Evolutionary conservation across 1,140 invertebrate genomes (phyloP).

Genomic region (Lepidotrigona ventralis): DNA sequence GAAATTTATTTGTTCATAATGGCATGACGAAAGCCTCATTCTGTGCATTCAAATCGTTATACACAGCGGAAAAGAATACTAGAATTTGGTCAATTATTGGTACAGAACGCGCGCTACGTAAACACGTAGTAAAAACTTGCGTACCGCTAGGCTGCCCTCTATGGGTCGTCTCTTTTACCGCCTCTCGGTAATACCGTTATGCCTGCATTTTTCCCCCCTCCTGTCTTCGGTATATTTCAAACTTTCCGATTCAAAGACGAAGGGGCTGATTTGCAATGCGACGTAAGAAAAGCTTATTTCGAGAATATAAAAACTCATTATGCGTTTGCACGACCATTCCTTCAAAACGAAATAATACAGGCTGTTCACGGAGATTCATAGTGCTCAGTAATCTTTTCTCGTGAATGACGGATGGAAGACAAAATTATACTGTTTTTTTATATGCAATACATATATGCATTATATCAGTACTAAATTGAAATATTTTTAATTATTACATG

Average conservation of each 20-base stretch:
- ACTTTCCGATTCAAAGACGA: neutral
- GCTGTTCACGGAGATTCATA: neutral
- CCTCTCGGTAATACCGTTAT: slow-evolving; percentile 41
- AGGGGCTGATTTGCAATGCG: too few relatives aligned
- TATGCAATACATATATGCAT: too few relatives aligned
- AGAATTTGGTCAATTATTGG: slow-evolving; percentile 30
- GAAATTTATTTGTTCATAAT: neutral
- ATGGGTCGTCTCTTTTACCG: slow-evolving; percentile 14
- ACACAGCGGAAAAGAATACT: slow-evolving; percentile 39
- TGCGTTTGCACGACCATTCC: too few relatives aligned
- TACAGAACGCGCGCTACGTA: neutral
- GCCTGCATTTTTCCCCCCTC: neutral
- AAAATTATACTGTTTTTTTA: too few relatives aligned
- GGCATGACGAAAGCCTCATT: slow-evolving; percentile 26
- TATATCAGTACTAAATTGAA: too few relatives aligned
- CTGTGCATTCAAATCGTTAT: slow-evolving; percentile 28
- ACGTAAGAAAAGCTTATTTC: neutral
- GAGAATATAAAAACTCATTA: too few relatives aligned
- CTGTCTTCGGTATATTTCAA: too few relatives aligned
- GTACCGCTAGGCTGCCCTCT: slow-evolving; percentile 36
- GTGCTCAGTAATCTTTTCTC: neutral
- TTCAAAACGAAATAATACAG: neutral
- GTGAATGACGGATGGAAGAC: too few relatives aligned
- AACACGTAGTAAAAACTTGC: slow-evolving; percentile 42
- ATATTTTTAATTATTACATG: too few relatives aligned